Evolutionary conservation across 2,888 invertebrate genomes (phyloP), one percentile per base, ranked within the genome.

Genomic region (Drosophila heteroneura): DNA sequence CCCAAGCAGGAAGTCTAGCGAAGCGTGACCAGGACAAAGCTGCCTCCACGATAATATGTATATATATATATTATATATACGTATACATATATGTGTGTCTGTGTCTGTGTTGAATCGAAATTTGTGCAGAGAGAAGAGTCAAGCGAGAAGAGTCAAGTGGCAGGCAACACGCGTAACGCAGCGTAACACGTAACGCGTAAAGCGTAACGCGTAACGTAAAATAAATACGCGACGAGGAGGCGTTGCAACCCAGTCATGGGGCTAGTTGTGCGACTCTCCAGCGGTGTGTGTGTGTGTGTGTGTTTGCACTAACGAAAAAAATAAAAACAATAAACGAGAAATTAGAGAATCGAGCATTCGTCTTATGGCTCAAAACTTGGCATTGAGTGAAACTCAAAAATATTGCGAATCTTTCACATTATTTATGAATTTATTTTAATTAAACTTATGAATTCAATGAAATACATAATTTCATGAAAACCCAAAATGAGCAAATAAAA

Each of bases 1-100:
- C 47, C 62, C 22, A 67, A 67, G 26, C 52, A 61, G 63, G n/a
- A 47, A 49, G 33, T 35, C 32, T 41, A 57, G 49, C 61, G 53
- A 62, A 58, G 78, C 73, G 75, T 75, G 73, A 62, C 64, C 78
- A 51, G 66, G 37, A 66, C 66, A 73, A 73, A 73, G 61, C 37
- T 71, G 53, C n/a, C 19, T 14, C 3, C 22, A 3, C 19, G 19
- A 63, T 76, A 51, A 51, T 35, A 5, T 32, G 26, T 39, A 33
- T 4, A 47, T 19, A 16, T 6, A 33, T 22, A 28, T n/a, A 16
- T 26, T n/a, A 12, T 47, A 22, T 16, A 16, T 14, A 32, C 32
- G 0, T 16, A 35, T 5, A 14, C 0, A 47, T 32, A 57, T 30
- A n/a, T 14, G n/a, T 14, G 22, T 5, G 47, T 30, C 12, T 56